Evolutionary conservation across 2,888 invertebrate species (phyloP).

Genomic region (Apomyelois bistriatella): DNA sequence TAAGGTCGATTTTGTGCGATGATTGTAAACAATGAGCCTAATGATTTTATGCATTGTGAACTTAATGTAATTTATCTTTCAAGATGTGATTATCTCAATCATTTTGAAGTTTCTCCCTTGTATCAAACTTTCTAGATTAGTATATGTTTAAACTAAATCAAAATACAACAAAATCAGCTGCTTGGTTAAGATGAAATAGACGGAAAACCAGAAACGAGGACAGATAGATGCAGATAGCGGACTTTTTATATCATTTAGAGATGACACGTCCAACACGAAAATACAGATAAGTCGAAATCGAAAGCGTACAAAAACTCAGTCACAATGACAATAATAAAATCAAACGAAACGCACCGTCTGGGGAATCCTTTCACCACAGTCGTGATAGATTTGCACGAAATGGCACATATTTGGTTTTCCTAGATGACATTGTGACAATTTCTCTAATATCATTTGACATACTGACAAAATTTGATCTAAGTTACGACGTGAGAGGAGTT

Average conservation of each 20-base stretch:
- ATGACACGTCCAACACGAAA: neutral
- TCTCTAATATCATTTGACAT: neutral
- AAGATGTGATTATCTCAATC: neutral
- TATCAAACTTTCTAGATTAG: neutral
- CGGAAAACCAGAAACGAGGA: too few relatives aligned
- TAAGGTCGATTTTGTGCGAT: conserved; percentile 1
- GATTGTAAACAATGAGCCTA: conserved; percentile 3
- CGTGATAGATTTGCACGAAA: conserved; percentile 15
- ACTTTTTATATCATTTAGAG: too few relatives aligned
- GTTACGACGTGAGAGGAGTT: too few relatives aligned
- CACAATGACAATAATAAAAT: conserved; percentile 7
- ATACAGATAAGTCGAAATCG: neutral
- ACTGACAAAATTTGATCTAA: too few relatives aligned
- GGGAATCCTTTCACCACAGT: conserved; percentile 11
- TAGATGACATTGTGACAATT: neutral
- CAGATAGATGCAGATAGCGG: too few relatives aligned
- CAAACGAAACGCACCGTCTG: neutral
- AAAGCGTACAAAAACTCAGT: conserved; percentile 4
- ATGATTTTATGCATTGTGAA: conserved; percentile 1
- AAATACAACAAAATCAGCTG: too few relatives aligned
- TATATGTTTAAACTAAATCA: too few relatives aligned
- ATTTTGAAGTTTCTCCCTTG: neutral
- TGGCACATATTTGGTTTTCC: neutral
- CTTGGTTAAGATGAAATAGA: too few relatives aligned
- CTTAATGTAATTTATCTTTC: neutral